These are phyloP conservation scores for Bufo bufo DNA, from an alignment of 2,113 vertebrate genomes.

Conservation along the genomic window DNA sequence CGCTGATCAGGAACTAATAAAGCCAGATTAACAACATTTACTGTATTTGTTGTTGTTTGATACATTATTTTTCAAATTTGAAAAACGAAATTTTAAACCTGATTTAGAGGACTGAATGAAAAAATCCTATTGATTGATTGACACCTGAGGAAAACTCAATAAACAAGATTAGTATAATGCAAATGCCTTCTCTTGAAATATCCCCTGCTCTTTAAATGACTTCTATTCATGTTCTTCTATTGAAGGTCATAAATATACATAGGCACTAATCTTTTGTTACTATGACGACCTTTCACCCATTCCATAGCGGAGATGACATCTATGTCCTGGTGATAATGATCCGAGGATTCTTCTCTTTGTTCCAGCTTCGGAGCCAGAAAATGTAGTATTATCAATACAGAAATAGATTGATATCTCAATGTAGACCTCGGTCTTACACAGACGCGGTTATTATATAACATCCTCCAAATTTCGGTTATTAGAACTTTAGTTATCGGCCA, in stretches of 20 bases:
- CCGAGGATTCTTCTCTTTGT: neutral
- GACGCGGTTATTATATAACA: neutral
- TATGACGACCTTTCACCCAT: conserved; percentile 21
- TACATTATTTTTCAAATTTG: neutral
- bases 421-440: neutral
- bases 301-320: neutral
- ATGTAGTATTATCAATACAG: neutral
- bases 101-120: neutral
- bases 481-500: neutral
- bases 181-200: neutral
- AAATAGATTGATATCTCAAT: neutral
- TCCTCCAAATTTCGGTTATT: neutral
- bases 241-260: conserved; percentile 17
- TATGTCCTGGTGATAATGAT: conserved; percentile 27
- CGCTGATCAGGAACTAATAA: no score
- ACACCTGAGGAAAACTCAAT: neutral
- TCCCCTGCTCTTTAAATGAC: neutral
- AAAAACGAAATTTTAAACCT: no score
- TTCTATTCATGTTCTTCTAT: conserved; percentile 9
- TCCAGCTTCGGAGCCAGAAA: neutral
- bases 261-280: conserved; percentile 29
- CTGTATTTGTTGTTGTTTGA: no score
- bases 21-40: no score
- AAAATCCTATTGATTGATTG: neutral
- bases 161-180: neutral